Evolutionary conservation across 2,888 invertebrate genomes (phyloP).

Genomic region (Bellardia bayeri): DNA sequence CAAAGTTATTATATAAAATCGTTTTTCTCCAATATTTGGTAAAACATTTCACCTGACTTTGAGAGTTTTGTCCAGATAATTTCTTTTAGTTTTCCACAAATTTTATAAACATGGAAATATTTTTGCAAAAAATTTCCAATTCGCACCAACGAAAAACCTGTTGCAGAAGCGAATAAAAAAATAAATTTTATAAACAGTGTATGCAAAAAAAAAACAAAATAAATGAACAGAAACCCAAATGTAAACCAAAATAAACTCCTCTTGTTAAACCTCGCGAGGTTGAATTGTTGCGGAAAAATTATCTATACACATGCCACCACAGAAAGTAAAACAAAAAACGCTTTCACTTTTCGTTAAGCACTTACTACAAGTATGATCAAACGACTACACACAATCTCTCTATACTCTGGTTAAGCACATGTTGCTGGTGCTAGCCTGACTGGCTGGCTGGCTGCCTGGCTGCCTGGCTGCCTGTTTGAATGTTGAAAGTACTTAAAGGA

Average conservation of each 20-base stretch:
- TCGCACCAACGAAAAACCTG: constrained; percentile 8
- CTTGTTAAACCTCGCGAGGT: constrained; percentile 30
- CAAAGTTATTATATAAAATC: too few relatives aligned
- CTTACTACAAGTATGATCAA: constrained; percentile 20
- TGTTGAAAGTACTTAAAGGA: constrained; percentile 61
- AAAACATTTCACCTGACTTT: too few relatives aligned
- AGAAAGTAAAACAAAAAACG: constrained; percentile 63
- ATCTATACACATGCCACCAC: constrained; percentile 69
- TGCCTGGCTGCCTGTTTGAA: background rate
- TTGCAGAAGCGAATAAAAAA: constrained; percentile 35
- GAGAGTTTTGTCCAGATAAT: too few relatives aligned
- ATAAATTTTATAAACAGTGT: constrained; percentile 33
- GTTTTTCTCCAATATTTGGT: too few relatives aligned
- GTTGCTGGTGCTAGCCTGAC: constrained; percentile 22
- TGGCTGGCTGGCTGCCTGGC: background rate
- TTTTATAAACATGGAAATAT: too few relatives aligned
- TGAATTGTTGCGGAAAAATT: constrained; percentile 52
- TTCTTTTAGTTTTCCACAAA: too few relatives aligned
- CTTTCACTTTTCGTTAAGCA: constrained; percentile 70
- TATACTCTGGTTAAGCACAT: constrained; percentile 25
- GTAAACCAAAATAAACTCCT: constrained; percentile 8
- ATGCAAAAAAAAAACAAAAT: constrained; percentile 40
- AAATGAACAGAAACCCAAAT: constrained; percentile 4
- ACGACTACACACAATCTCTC: background rate
- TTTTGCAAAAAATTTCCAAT: background rate